Base-by-base conservation (phyloP, 2,797 vertebrate species). In the Bradypodion pumilum region DNA sequence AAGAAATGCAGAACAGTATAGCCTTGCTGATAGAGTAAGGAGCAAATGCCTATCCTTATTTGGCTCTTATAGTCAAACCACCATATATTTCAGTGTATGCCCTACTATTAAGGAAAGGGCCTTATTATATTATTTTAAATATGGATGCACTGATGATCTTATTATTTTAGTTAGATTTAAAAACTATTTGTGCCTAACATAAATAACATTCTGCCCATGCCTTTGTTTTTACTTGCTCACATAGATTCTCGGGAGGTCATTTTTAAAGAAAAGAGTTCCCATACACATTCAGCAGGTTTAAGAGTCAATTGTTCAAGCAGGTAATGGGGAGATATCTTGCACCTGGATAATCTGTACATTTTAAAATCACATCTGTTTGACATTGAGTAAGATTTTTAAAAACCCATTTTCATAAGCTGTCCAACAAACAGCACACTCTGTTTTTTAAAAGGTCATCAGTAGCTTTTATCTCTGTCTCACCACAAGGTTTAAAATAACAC, bases 391-490 rank as follows among this genome's bases (percentile, higher is more conserved):
- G 10, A n/a, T n/a, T n/a, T 46, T 74, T 46, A 74, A 72, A 81
- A 44, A 60, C 32, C 49, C 25, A 49, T 46, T 72, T 74, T 74
- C 42, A 16, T 82, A 74, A 73, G 52, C 62, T 42, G 46, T 63
- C 83, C 62, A 66, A 19, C 46, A 74, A 76, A 66, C 60, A 81
- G 37, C 19, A 62, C 37, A n/a, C 37, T 32, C 25, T 83, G 63
- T 16, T 74, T 76, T 83, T 56, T 76, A 68, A 83, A 69, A 78
- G 44, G 25, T 79, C 81, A 75, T 44, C 76, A 78, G n/a, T 44
- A 70, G 65, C 75, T 16, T 74, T 63, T 82, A 66, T 82, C 62
- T 75, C 60, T 66, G 32, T 37, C 44, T n/a, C 40, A 46, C 37
- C 25, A 25, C 35, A 81, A 2, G 37, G 13, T 60, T 81, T 81